Percentiles rank a stretch among this genome's conserved stretches.
phyloP scores from a whole-genome alignment of 2,797 vertebrate genomes.

The Acestrorhynchus altus region DNA sequence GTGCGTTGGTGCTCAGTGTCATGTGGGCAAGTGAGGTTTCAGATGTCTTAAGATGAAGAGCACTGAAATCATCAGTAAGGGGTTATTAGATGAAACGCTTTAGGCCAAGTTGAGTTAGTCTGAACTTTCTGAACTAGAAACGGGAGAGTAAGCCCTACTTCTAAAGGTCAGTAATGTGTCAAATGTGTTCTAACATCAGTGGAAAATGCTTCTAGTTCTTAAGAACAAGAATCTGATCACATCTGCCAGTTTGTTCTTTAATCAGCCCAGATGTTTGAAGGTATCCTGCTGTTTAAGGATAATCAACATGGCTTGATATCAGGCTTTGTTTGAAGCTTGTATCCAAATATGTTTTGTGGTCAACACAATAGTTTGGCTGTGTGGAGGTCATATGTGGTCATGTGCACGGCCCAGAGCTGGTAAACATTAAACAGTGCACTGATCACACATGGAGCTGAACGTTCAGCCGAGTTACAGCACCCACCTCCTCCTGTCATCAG shows the following conservation, averaged over 20 bases:
- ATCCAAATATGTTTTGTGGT: constrained; percentile 16
- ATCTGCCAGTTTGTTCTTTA: not conserved
- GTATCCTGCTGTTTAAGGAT: not conserved
- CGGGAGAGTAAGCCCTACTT: not conserved
- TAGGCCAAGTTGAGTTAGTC: not conserved
- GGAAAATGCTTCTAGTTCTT: not conserved
- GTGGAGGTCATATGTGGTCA: constrained; percentile 18
- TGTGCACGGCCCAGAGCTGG: constrained; percentile 1
- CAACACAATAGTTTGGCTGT: constrained; percentile 25
- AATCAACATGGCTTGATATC: not conserved
- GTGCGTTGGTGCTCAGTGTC: not conserved
- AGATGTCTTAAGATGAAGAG: not conserved
- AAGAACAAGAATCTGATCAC: not conserved
- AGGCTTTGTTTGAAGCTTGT: not conserved
- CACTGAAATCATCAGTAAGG: not conserved
- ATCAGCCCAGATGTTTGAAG: constrained; percentile 12
- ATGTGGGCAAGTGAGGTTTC: constrained; percentile 4
- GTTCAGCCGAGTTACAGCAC: constrained; percentile 7
- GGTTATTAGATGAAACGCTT: not conserved
- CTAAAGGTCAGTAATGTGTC: not conserved
- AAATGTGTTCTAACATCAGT: not conserved
- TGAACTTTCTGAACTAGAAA: no score
- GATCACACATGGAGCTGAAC: constrained; percentile 5
- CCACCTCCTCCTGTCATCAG: not conserved
- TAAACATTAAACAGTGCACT: constrained; percentile 49